Evolutionary conservation across 2,113 vertebrate species (phyloP).

Genomic region (Corvus moneduloides): DNA sequence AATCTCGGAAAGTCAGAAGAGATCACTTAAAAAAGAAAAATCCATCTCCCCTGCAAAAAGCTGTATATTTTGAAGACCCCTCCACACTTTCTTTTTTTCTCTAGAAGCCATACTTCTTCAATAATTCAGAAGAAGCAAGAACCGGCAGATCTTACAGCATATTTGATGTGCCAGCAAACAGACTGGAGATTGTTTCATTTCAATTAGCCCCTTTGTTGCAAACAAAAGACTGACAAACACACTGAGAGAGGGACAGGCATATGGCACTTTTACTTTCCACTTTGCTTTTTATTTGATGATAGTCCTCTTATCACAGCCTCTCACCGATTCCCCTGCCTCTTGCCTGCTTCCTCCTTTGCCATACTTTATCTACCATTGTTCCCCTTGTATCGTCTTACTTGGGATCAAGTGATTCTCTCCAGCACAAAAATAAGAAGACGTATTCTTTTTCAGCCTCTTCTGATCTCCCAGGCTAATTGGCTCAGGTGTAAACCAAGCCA

Average conservation of each 20-base stretch:
- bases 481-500: constrained; percentile 93
- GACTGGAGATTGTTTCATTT: constrained; percentile 83
- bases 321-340: constrained; percentile 34
- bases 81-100: background rate
- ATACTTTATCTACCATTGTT: constrained; percentile 72
- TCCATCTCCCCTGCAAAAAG: background rate
- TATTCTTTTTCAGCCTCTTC: constrained; percentile 80
- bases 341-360: constrained; percentile 61
- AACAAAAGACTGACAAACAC: constrained; percentile 86
- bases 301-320: constrained; percentile 63
- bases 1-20: background rate
- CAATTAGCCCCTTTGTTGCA: constrained; percentile 90
- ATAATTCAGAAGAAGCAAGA: constrained; percentile 88
- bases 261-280: constrained; percentile 71
- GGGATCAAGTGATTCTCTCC: constrained; percentile 83
- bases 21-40: background rate
- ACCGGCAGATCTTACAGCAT: constrained; percentile 87
- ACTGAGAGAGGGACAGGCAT: constrained; percentile 73
- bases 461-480: constrained; percentile 92
- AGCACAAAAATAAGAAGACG: constrained; percentile 68
- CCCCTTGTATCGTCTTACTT: constrained; percentile 77
- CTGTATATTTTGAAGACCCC: background rate
- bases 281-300: constrained; percentile 55
- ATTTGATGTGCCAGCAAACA: constrained; percentile 88
- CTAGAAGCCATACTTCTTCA: constrained; percentile 73